A percentile compares a stretch with the other conserved stretches of the same genome.
Evolutionary conservation across 2,113 vertebrate species (phyloP).

Genomic region (Oryzias celebensis): DNA sequence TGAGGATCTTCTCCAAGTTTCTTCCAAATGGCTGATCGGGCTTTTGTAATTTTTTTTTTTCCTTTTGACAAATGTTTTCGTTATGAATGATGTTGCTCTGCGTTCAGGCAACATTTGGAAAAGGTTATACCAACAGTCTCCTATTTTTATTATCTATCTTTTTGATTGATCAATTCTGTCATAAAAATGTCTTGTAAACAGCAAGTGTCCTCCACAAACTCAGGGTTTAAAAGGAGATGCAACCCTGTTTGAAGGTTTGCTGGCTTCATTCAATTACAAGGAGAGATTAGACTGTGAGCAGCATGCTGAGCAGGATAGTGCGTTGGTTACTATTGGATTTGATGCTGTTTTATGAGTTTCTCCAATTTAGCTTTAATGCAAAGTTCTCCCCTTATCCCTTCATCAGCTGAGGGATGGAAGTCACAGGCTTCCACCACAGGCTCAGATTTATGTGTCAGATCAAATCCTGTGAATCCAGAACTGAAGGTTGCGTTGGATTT

Average conservation of each 20-base stretch:
- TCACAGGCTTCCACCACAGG: not conserved
- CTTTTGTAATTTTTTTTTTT: too few relatives aligned
- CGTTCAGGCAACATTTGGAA: too few relatives aligned
- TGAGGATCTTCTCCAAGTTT: too few relatives aligned
- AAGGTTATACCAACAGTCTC: too few relatives aligned
- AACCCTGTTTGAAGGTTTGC: not conserved
- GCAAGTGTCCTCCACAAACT: not conserved
- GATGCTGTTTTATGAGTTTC: conserved; percentile 6
- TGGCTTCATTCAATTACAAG: not conserved
- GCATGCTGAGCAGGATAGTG: not conserved
- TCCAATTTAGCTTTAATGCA: not conserved
- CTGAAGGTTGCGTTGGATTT: conserved; percentile 7
- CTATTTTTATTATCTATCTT: too few relatives aligned
- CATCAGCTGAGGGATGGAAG: not conserved
- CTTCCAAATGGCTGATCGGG: too few relatives aligned
- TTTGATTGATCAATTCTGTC: not conserved
- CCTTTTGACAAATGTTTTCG: too few relatives aligned
- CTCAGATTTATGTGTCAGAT: conserved; percentile 32
- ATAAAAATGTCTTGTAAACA: not conserved
- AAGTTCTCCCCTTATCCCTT: not conserved
- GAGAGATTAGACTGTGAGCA: not conserved
- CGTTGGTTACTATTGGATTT: not conserved
- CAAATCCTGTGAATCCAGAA: conserved; percentile 10
- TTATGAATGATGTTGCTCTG: too few relatives aligned
- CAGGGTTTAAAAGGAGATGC: not conserved